These are phyloP conservation scores for Otolemur crassicaudatus DNA, from an alignment of 2,797 vertebrate genomes.

Conservation along the genomic window DNA sequence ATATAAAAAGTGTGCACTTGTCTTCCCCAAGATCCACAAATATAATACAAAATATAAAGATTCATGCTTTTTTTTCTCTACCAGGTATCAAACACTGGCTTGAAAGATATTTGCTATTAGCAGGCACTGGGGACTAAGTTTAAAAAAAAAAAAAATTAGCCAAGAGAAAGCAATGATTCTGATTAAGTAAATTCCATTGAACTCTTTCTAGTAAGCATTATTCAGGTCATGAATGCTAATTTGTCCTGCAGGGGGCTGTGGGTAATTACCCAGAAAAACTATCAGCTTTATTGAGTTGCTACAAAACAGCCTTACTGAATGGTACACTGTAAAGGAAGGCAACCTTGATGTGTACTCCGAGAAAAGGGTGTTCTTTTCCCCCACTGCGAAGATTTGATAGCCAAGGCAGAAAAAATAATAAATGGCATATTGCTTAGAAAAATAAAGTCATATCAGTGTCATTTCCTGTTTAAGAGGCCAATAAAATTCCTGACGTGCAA, in stretches of 20 bases:
- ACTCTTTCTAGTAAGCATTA: conserved; percentile 91
- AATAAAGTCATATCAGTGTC: conserved; percentile 73
- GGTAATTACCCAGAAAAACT: conserved; percentile 91
- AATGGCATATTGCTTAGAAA: conserved; percentile 79
- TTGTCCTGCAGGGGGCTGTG: conserved; percentile 91
- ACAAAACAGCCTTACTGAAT: conserved; percentile 87
- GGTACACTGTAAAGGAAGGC: conserved; percentile 85
- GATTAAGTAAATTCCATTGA: conserved; percentile 92
- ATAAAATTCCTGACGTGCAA: conserved; percentile 85
- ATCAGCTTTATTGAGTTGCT: conserved; percentile 90
- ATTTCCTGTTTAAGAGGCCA: conserved; percentile 83
- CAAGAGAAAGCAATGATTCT: conserved; percentile 89
- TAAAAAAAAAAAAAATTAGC: conserved; percentile 85
- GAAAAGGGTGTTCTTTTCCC: conserved; percentile 59
- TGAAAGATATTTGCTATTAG: conserved; percentile 84
- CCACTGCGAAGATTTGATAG: conserved; percentile 67
- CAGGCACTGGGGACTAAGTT: conserved; percentile 80
- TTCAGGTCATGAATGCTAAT: conserved; percentile 92
- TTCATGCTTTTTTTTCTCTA: conserved; percentile 71
- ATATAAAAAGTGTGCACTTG: conserved; percentile 56
- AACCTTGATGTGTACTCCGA: conserved; percentile 83
- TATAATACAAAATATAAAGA: conserved; percentile 69
- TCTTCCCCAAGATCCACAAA: conserved; percentile 64
- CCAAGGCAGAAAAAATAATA: conserved; percentile 73
- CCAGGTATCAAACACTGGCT: conserved; percentile 80